A percentile compares a stretch with the other conserved stretches of the same genome.
These are phyloP conservation scores for Fukomys damarensis DNA, from an alignment of 2,113 vertebrate genomes.

Conservation along the genomic window DNA sequence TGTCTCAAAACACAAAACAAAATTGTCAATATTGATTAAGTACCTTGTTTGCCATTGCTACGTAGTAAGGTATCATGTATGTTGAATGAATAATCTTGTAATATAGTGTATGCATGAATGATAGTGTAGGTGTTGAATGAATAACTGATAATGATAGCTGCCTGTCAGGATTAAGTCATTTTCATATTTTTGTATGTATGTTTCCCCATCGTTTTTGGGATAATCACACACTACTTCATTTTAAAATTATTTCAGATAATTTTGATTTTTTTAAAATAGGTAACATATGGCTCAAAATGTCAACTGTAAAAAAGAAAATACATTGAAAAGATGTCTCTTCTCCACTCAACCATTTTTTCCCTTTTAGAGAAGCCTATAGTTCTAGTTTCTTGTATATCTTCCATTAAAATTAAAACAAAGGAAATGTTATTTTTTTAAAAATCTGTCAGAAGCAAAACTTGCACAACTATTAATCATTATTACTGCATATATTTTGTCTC, in stretches of 20 bases:
- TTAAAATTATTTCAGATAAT: not conserved
- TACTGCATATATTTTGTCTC: not conserved
- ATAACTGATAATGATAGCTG: not conserved
- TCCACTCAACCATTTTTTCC: not conserved
- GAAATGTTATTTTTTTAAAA: slow-evolving; percentile 13
- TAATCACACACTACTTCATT: not conserved
- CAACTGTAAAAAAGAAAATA: not conserved
- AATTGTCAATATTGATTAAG: not conserved
- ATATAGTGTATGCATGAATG: not conserved
- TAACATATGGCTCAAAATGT: slow-evolving; percentile 39
- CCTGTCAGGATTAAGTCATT: slow-evolving; percentile 23
- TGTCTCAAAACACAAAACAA: not conserved
- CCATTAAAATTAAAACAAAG: slow-evolving; percentile 47
- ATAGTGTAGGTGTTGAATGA: not conserved
- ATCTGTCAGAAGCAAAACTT: slow-evolving; percentile 51
- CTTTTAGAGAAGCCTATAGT: not conserved
- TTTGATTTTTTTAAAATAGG: slow-evolving; percentile 44
- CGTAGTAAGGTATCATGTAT: not conserved
- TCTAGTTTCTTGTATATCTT: not conserved
- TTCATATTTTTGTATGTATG: not conserved
- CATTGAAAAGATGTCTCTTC: not conserved
- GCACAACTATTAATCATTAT: not conserved
- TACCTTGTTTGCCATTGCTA: not conserved
- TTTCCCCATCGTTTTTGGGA: not conserved
- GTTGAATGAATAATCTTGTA: not conserved